These are phyloP conservation scores for Siniperca chuatsi DNA, from an alignment of 2,113 vertebrate genomes.

Conservation along the genomic window DNA sequence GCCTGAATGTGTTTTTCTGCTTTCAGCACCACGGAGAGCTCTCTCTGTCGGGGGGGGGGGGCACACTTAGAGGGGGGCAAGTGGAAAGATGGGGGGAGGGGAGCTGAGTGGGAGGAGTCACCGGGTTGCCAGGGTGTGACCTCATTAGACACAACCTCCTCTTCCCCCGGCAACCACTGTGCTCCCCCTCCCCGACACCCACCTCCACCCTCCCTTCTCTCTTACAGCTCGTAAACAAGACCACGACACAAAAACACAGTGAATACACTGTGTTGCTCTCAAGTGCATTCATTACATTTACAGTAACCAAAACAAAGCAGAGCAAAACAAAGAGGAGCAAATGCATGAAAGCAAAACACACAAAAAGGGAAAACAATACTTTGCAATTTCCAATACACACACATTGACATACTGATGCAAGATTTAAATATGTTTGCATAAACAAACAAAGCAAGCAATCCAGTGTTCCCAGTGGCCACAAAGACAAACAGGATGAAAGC, in stretches of 20 bases:
- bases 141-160: constrained; percentile 83
- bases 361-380: constrained; percentile 16
- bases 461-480: constrained; percentile 52
- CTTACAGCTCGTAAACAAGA: constrained; percentile 82
- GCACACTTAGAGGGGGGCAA: constrained; percentile 55
- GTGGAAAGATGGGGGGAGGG: constrained; percentile 44
- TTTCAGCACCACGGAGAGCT: constrained; percentile 87
- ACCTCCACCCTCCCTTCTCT: constrained; percentile 27
- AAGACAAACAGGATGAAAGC: constrained; percentile 50
- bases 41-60: constrained; percentile 65
- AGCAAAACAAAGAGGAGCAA: constrained; percentile 44
- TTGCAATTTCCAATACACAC: constrained; percentile 29
- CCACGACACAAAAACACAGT: constrained; percentile 70
- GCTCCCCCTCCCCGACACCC: constrained; percentile 25
- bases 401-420: constrained; percentile 44
- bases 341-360: constrained; percentile 20
- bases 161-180: constrained; percentile 74
- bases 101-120: constrained; percentile 70
- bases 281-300: constrained; percentile 63
- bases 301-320: constrained; percentile 57
- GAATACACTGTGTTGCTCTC: constrained; percentile 57
- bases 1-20: constrained; percentile 68
- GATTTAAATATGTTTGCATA: constrained; percentile 66
- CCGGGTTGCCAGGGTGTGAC: constrained; percentile 82
- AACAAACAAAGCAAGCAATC: constrained; percentile 48